A percentile compares a stretch with the other conserved stretches of the same genome.
Conservation (phyloP, 2,113 vertebrate genomes). For the Corythornis vintsioides region DNA sequence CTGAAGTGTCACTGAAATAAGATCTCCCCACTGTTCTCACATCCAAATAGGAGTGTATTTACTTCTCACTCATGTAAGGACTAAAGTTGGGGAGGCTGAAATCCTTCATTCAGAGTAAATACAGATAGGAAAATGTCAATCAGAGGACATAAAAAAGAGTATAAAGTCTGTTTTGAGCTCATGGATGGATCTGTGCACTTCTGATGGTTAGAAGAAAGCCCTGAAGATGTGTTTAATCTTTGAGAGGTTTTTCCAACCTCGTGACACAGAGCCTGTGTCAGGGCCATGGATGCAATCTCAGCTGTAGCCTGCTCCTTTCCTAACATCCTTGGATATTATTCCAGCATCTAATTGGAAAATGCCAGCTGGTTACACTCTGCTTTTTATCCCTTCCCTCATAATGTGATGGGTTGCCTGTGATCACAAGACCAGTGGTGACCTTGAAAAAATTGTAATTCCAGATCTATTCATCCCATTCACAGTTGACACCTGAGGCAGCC, state of each 20-base stretch:
- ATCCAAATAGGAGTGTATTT: neutral
- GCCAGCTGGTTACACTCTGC: neutral
- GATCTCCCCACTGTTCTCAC: neutral
- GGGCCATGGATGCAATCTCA: neutral
- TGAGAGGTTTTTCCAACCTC: neutral
- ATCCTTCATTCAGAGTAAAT: neutral
- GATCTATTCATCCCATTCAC: accelerated
- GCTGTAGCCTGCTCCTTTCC: neutral
- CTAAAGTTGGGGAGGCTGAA: neutral
- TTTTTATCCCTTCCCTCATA: neutral
- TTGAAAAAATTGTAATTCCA: neutral
- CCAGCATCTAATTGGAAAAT: neutral
- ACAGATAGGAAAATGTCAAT: neutral
- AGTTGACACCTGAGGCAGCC: neutral
- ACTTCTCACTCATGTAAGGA: neutral
- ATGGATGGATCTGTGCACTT: neutral
- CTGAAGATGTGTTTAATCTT: neutral
- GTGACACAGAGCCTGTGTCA: neutral
- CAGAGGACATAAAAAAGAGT: neutral
- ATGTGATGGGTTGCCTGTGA: neutral
- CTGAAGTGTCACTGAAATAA: neutral
- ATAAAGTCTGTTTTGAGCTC: neutral
- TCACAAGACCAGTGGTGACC: neutral
- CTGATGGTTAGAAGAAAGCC: neutral
- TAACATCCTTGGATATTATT: no score